Evolutionary conservation across 2,113 vertebrate genomes (phyloP), one percentile per base, ranked within the genome.

Genomic region (Pristiophorus japonicus): DNA sequence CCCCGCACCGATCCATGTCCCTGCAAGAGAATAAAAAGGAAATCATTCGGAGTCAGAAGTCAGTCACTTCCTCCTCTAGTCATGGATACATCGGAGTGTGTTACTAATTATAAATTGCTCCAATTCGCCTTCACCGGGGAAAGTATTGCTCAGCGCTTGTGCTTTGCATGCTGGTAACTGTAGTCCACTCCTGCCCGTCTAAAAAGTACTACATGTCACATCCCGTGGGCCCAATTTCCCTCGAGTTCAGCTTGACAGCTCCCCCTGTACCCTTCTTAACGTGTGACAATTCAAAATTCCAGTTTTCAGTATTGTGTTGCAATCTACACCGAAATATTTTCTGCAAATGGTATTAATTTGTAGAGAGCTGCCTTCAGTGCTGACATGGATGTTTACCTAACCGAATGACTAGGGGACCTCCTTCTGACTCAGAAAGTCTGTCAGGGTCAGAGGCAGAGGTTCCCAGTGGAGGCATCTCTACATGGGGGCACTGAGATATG

Each of bases 61-160:
- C 93, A 94, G 65, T 94, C 93, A 94, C 93, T 94, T 94, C 93
- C 93, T 94, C 65, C 93, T 73, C 18, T 24, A 70, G 42, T 73
- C 22, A 94, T 14, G 38, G 10, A 91, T 16, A 20, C 34, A 62
- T 67, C 93, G 70, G 22, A 94, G 8, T 73, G 93, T 51, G 93
- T 51, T 70, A 6, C 93, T 59, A 70, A 94, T 94, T 70, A 73
- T 70, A 94, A 94, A 51, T 34, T 12, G 45, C 93, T 70, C 42
- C 2, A 45, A 34, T 70, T 70, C 92, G 2, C 22, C 66, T 70
- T 22, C 66, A 24, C 22, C 66, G 45, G 93, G 65, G 65, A 73
- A 94, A 47, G 42, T 5, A 45, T 67, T 73, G 66, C 93, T 63
- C 88, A 38, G 88, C n/a, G 59, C 30, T 22, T 38, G 88, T 4